These are phyloP conservation scores for Phyllotreta cruciferae DNA, from an alignment of 2,888 invertebrate genomes.

Conservation along the genomic window DNA sequence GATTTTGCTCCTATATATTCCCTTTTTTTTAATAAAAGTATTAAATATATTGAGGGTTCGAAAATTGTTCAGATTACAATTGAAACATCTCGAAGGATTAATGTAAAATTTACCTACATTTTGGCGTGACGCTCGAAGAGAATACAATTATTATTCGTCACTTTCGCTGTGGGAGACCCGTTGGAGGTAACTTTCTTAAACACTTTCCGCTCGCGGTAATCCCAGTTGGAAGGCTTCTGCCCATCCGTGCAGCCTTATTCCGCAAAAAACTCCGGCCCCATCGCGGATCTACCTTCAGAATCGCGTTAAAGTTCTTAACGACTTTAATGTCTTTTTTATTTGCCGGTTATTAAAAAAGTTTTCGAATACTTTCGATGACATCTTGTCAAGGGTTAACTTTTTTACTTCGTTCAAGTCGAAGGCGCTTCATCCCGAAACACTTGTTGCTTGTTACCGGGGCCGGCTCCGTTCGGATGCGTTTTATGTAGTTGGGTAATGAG, in stretches of 20 bases:
- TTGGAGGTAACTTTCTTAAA: conserved; percentile 13
- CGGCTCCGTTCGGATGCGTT: not conserved
- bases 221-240: conserved; percentile 6
- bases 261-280: conserved; percentile 1
- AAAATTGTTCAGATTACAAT: no score
- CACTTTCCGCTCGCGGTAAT: conserved; percentile 15
- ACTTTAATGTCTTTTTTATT: conserved; percentile 20
- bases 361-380: conserved; percentile 13
- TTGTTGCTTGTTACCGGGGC: not conserved
- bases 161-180: conserved; percentile 7
- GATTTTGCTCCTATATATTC: no score
- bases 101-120: no score
- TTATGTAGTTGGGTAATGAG: conserved; percentile 5
- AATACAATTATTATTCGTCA: no score
- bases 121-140: no score
- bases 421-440: not conserved
- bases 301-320: conserved; percentile 5
- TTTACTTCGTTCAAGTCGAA: not conserved
- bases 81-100: no score
- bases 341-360: conserved; percentile 23
- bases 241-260: not conserved
- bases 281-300: conserved; percentile 2
- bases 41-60: no score
- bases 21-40: no score
- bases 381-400: conserved; percentile 15